phyloP scores from a whole-genome alignment of 1,140 invertebrate genomes.

The Brachionus angularis region DNA sequence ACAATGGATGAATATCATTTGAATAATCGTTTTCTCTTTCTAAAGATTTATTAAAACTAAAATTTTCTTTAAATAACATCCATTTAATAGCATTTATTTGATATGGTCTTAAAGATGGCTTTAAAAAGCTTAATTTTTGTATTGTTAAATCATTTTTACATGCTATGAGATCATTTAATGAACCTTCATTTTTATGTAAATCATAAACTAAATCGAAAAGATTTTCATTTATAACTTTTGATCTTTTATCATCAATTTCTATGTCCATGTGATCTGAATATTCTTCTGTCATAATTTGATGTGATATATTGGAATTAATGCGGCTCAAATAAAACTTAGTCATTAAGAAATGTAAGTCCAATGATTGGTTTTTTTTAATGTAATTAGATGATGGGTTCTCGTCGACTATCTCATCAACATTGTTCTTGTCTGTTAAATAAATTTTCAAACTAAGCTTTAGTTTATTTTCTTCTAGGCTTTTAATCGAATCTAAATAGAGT shows the following conservation, averaged over 20 bases:
- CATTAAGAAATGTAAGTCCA: constrained; percentile 3
- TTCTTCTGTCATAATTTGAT: too few species aligned
- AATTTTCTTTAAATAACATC: constrained; percentile 36
- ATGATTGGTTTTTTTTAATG: background rate
- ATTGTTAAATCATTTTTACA: constrained; percentile 5
- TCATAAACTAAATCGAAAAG: constrained; percentile 32
- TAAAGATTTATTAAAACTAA: background rate
- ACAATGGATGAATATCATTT: constrained; percentile 2
- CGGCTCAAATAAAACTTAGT: background rate
- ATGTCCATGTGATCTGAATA: background rate
- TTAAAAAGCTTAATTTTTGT: constrained; percentile 7
- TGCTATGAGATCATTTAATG: background rate
- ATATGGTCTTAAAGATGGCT: background rate
- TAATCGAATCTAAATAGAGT: background rate
- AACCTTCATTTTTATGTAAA: background rate
- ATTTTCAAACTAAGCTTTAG: background rate
- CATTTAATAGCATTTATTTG: constrained; percentile 24
- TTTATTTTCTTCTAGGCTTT: background rate
- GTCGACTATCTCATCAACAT: background rate
- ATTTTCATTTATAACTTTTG: constrained; percentile 13
- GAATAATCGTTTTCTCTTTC: background rate
- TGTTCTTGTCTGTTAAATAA: background rate
- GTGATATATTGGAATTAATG: background rate
- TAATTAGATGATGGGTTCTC: constrained; percentile 1
- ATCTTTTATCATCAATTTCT: background rate